Percentiles rank a stretch among this genome's conserved stretches.
Evolutionary conservation across 1,140 invertebrate species (phyloP).

Genomic region (Penaeus chinensis): DNA sequence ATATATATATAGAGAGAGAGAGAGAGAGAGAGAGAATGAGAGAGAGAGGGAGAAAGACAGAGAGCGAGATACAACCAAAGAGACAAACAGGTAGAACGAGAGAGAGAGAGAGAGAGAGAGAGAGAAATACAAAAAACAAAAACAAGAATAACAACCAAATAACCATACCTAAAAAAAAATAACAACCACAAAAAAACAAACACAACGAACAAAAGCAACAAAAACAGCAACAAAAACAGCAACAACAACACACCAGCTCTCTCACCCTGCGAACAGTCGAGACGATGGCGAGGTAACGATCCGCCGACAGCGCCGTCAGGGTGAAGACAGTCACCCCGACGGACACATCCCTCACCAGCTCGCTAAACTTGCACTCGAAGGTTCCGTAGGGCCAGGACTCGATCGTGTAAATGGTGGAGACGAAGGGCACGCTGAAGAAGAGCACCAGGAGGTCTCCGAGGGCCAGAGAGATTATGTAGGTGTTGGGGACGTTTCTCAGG

Average conservation of each 20-base stretch:
- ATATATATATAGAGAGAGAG: no score
- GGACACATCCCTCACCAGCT: constrained; percentile 28
- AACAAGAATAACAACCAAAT: neutral
- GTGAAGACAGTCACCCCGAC: constrained; percentile 42
- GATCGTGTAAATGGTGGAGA: constrained; percentile 37
- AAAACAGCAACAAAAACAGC: neutral
- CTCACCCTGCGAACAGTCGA: constrained; percentile 40
- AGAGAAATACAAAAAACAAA: neutral
- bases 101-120: neutral
- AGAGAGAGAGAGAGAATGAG: no score
- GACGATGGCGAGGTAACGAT: constrained; percentile 44
- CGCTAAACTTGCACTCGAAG: constrained; percentile 40
- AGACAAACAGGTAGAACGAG: no score
- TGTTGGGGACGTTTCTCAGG: constrained; percentile 38
- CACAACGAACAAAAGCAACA: no score
- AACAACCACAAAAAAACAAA: neutral
- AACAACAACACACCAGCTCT: neutral
- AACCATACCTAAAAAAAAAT: neutral
- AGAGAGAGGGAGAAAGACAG: no score
- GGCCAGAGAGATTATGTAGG: constrained; percentile 47
- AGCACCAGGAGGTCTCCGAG: constrained; percentile 42
- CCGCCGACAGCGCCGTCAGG: constrained; percentile 43
- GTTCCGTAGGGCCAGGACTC: constrained; percentile 45
- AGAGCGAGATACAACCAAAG: no score
- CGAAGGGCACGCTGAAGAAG: constrained; percentile 44